Evolutionary conservation across 37 sponge, comb jelly and placozoan genomes (phyloP).

Genomic region (Ephydatia muelleri): DNA sequence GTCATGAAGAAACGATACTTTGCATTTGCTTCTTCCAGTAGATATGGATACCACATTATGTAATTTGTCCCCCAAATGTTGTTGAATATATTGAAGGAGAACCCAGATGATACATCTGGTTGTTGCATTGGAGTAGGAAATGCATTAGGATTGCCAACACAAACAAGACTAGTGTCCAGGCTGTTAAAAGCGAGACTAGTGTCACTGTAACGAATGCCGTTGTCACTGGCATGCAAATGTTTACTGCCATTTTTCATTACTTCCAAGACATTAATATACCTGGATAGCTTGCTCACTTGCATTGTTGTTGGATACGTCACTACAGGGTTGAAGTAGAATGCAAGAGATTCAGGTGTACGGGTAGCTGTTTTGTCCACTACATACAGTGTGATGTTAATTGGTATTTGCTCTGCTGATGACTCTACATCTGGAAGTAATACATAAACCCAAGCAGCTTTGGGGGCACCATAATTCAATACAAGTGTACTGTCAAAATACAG

Average conservation of each 20-base stretch:
- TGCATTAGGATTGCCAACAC: slow-evolving; percentile 43
- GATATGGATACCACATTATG: slow-evolving; percentile 75
- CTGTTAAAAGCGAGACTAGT: slow-evolving; percentile 1
- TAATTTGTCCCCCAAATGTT: slow-evolving; percentile 79
- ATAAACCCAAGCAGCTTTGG: not conserved
- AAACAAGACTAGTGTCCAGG: slow-evolving; percentile 31
- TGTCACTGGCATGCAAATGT: slow-evolving; percentile 58
- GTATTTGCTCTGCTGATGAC: not conserved
- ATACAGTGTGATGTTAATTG: slow-evolving; percentile 30
- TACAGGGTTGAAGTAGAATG: slow-evolving; percentile 32
- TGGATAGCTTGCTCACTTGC: slow-evolving; percentile 45
- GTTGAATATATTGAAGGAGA: slow-evolving; percentile 64
- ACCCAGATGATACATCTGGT: slow-evolving; percentile 46
- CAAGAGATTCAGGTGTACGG: slow-evolving; percentile 57
- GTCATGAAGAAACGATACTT: slow-evolving; percentile 48
- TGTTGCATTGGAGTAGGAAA: slow-evolving; percentile 50
- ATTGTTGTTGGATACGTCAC: slow-evolving; percentile 11
- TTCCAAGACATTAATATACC: slow-evolving; percentile 36
- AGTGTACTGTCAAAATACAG: not conserved
- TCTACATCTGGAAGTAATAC: not conserved
- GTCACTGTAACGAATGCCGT: slow-evolving; percentile 19
- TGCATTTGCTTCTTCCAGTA: slow-evolving; percentile 25
- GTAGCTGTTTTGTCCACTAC: slow-evolving; percentile 56
- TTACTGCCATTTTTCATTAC: slow-evolving; percentile 75
- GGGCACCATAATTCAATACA: slow-evolving; percentile 31